Evolutionary conservation across 2,888 invertebrate genomes (phyloP).

Genomic region (Cabera pusaria): DNA sequence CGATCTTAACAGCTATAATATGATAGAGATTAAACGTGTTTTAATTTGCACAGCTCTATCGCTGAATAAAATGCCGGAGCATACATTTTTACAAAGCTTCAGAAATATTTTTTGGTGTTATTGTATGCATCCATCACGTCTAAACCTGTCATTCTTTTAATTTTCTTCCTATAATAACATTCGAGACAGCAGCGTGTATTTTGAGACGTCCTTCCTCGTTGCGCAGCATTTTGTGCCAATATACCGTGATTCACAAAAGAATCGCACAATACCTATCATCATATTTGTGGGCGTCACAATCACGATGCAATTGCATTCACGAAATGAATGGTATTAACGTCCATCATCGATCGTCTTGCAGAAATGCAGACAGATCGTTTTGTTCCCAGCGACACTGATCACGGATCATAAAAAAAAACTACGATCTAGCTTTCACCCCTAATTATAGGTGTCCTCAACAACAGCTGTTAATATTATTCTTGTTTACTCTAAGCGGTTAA

Average conservation of each 20-base stretch:
- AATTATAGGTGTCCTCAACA: slow-evolving; percentile 56
- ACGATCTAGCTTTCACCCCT: slow-evolving; percentile 63
- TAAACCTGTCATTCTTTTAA: too few relatives aligned
- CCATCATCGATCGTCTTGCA: slow-evolving; percentile 22
- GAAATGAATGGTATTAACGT: slow-evolving; percentile 28
- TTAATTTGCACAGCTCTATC: too few relatives aligned
- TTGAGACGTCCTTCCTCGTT: slow-evolving; percentile 8
- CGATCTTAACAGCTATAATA: too few relatives aligned
- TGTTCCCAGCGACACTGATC: slow-evolving; percentile 46
- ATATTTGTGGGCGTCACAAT: slow-evolving; percentile 24
- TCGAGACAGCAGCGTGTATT: too few relatives aligned
- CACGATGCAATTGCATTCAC: slow-evolving; percentile 23
- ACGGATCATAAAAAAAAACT: slow-evolving; percentile 51
- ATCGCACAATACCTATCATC: slow-evolving; percentile 6
- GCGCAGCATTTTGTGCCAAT: slow-evolving; percentile 14
- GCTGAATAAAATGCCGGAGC: too few relatives aligned
- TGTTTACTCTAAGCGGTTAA: slow-evolving; percentile 37
- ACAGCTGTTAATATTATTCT: slow-evolving; percentile 18
- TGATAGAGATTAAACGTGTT: too few relatives aligned
- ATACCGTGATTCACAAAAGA: slow-evolving; percentile 15
- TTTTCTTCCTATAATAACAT: too few relatives aligned
- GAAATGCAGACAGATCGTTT: slow-evolving; percentile 43
- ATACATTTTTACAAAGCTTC: too few relatives aligned
- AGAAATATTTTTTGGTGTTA: too few relatives aligned
- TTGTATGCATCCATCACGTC: too few relatives aligned